phyloP scores from a whole-genome alignment of 2,797 vertebrate genomes.

The Phataginus tetradactyla region DNA sequence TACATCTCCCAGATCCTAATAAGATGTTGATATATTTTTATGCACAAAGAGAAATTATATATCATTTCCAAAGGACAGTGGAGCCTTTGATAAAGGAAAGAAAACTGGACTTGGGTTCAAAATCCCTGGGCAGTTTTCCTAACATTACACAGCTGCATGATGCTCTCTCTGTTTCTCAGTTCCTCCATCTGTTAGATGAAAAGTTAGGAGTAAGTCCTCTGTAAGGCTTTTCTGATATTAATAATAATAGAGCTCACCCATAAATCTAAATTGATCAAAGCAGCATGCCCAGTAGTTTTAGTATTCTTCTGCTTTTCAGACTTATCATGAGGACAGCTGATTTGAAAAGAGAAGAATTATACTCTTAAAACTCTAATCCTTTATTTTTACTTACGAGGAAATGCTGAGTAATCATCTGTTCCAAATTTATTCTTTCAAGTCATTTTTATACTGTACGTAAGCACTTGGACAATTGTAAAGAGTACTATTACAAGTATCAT shows the following conservation, averaged over 20 bases:
- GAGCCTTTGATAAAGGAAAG: not conserved
- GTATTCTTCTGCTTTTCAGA: constrained; percentile 29
- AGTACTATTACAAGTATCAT: constrained; percentile 30
- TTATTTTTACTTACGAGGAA: constrained; percentile 26
- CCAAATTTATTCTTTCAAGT: not conserved
- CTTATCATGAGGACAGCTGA: not conserved
- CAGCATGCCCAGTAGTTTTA: not conserved
- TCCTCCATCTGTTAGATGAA: not conserved
- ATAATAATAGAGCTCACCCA: not conserved
- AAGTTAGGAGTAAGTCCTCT: not conserved
- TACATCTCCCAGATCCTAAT: not conserved
- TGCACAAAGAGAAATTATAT: not conserved
- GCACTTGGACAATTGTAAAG: not conserved
- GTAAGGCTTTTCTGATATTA: not conserved
- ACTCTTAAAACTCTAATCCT: constrained; percentile 61
- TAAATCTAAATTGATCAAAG: not conserved
- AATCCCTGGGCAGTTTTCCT: not conserved
- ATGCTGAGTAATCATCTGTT: constrained; percentile 44
- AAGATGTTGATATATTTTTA: not conserved
- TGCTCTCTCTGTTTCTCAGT: not conserved
- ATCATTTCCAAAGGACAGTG: not conserved
- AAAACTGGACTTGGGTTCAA: not conserved
- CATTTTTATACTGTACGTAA: constrained; percentile 26
- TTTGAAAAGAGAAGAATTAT: not conserved
- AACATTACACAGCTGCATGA: not conserved